Evolutionary conservation across 2,797 vertebrate species (phyloP).

Genomic region (Muscicapa striata): DNA sequence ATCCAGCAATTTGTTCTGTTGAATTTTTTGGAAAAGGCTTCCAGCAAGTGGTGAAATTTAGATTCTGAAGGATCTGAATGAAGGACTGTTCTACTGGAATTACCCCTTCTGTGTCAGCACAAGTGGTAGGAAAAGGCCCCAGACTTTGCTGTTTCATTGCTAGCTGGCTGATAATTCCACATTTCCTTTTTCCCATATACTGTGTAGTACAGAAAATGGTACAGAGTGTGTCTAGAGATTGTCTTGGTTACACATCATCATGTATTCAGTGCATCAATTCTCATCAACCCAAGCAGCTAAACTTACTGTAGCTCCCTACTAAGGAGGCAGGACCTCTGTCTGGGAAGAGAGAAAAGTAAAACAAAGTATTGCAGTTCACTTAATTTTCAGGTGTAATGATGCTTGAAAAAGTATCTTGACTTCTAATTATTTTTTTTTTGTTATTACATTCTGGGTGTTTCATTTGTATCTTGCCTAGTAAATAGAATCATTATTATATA

Average conservation of each 20-base stretch:
- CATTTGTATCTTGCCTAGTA: constrained; percentile 14
- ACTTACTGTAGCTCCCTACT: neutral
- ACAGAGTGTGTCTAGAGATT: neutral
- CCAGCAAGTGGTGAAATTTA: neutral
- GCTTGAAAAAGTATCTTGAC: constrained; percentile 7
- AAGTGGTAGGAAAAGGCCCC: neutral
- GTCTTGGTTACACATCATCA: neutral
- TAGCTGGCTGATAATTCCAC: neutral
- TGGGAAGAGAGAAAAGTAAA: neutral
- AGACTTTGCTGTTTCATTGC: neutral
- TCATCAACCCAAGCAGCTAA: neutral
- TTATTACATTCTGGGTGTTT: neutral
- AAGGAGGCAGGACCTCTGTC: neutral
- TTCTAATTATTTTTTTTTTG: neutral
- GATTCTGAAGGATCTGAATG: neutral
- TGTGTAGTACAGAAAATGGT: neutral
- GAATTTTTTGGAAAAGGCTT: neutral
- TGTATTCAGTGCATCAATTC: neutral
- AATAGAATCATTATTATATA: constrained; percentile 43
- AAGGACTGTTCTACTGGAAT: neutral
- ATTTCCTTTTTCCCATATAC: neutral
- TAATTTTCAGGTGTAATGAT: constrained; percentile 3
- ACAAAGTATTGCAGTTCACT: neutral
- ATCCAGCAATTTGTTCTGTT: neutral
- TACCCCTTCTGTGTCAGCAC: neutral